Conservation (phyloP, 2,888 invertebrate species). For the Schrankia costaestrigalis region DNA sequence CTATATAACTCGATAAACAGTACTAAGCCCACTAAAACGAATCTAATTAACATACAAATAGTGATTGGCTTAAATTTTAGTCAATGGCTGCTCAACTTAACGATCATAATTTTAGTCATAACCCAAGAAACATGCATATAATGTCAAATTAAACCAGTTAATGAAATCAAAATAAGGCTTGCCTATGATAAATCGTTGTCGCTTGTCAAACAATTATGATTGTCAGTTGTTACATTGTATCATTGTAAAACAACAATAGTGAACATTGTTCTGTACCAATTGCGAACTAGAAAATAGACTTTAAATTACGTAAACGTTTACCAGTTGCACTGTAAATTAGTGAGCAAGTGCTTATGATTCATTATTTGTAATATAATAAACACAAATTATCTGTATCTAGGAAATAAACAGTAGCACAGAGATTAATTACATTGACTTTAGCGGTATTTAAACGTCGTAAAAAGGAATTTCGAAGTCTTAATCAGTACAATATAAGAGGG, state of each 20-base stretch:
- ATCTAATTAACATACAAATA: constrained; percentile 28
- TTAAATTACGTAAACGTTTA: constrained; percentile 73
- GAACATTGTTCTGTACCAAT: constrained; percentile 68
- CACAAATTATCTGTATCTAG: constrained; percentile 32
- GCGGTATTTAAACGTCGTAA: no score
- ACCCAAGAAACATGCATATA: constrained; percentile 22
- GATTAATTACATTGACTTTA: no score
- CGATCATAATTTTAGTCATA: constrained; percentile 21
- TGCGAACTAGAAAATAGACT: constrained; percentile 67
- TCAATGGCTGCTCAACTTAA: constrained; percentile 15
- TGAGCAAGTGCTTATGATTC: constrained; percentile 67
- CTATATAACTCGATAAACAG: no score
- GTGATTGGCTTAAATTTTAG: constrained; percentile 23
- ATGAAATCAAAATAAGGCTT: constrained; percentile 56
- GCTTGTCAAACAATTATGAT: constrained; percentile 68
- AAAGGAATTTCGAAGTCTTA: no score
- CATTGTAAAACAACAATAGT: constrained; percentile 73
- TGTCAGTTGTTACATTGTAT: constrained; percentile 65
- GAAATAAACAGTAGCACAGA: no score
- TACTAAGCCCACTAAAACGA: constrained; percentile 7
- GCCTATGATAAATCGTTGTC: constrained; percentile 61
- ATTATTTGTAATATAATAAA: constrained; percentile 55
- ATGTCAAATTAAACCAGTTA: constrained; percentile 39
- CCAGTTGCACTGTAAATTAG: constrained; percentile 63
- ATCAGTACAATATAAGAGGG: no score